Conservation (phyloP, 1,140 invertebrate species). For the Penaeus japonicus region DNA sequence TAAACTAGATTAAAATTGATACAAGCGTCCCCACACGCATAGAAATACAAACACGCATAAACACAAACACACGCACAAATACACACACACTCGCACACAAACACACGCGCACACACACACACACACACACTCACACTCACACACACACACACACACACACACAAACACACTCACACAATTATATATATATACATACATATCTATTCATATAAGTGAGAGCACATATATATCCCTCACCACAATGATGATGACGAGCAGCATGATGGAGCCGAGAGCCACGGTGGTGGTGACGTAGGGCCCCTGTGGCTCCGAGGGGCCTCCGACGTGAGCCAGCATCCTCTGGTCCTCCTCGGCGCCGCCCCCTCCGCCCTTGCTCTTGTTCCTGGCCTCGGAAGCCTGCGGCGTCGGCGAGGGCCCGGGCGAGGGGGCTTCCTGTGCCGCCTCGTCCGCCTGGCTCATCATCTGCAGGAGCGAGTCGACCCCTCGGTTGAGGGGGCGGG, state of each 20-base stretch:
- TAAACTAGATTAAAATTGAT: no score
- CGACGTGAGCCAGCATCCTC: slow-evolving; percentile 26
- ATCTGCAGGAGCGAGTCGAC: slow-evolving; percentile 27
- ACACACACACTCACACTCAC: no score
- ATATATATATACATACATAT: background rate
- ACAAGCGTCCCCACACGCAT: no score
- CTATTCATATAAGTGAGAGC: background rate
- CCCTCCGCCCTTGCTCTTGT: background rate
- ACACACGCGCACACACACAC: no score
- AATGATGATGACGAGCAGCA: slow-evolving; percentile 54
- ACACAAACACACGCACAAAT: no score
- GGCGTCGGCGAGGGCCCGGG: background rate
- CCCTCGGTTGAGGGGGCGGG: background rate
- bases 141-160: no score
- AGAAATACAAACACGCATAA: no score
- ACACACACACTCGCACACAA: background rate
- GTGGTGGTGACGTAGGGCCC: slow-evolving; percentile 38
- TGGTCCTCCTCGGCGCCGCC: slow-evolving; percentile 3
- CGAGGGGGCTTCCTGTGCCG: background rate
- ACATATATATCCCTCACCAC: slow-evolving; percentile 28
- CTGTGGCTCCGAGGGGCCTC: background rate
- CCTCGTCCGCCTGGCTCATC: slow-evolving; percentile 17
- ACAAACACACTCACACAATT: background rate
- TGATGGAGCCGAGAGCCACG: slow-evolving; percentile 48
- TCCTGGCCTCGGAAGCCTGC: background rate